Base-by-base conservation (phyloP, 2,797 vertebrate species). In the Petrocephalus sullivani region DNA sequence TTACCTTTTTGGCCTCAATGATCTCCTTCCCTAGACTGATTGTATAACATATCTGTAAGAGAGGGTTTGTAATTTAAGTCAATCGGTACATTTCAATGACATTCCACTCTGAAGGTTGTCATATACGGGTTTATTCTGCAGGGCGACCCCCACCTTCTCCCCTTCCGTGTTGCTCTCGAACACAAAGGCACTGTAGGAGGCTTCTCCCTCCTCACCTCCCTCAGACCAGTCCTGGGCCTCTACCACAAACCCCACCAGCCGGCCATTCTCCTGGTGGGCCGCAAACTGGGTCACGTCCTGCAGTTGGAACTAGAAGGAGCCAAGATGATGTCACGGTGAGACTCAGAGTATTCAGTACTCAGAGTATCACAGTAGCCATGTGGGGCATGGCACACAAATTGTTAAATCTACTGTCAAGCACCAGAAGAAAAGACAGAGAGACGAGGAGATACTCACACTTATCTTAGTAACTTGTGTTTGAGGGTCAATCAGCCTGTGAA, bases 151-250 rank as follows among this genome's bases (percentile, higher is more conserved):
- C 71, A 99, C 98, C 98, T 99, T 99, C 93, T 99, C 98, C 46
- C 98, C 98, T 92, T 99, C 98, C 0, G 97, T 98, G 95, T 99
- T 99, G 95, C 98, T 99, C 94, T 99, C 98, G 86, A 99, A 99
- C 91, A 99, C 88, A 0, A 98, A 99, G 0, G 96, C 94, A 0
- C 97, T 98, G 90, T 97, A 97, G 0, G 97, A 96, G 0, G 96
- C 94, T 90, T 96, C 95, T 12, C 96, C 96, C 75, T 93, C 93
- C 83, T 94, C 93, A 0, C 92, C 91, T 3, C 92, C 90, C 2
- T 97, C 90, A 1, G 91, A 93, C 95, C 95, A 95, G 90, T 96
- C 97, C 0, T 95, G 94, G 54, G 93, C 92, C 61, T 95, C 96
- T 14, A 97, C 95, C 91, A 99, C 97, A 61, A 99, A 98, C 16